Evolutionary conservation across 2,888 invertebrate genomes (phyloP).

Genomic region (Malachius bipustulatus): DNA sequence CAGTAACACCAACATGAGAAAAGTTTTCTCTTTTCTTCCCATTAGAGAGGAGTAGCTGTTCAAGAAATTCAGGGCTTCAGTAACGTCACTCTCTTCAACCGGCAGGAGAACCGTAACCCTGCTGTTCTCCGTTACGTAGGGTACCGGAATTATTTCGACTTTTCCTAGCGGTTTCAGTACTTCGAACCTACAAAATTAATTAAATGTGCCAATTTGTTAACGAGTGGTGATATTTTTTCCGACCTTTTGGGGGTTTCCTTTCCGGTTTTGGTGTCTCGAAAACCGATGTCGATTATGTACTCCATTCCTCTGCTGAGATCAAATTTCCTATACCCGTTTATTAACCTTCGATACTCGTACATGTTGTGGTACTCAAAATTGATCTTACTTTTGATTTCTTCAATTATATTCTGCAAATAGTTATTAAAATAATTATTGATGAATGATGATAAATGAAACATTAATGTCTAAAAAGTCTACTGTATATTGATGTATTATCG

Average conservation of each 20-base stretch:
- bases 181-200: slow-evolving; percentile 48
- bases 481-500: no score
- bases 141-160: slow-evolving; percentile 81
- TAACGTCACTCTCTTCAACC: slow-evolving; percentile 44
- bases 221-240: no score
- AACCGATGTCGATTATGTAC: slow-evolving; percentile 63
- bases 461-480: no score
- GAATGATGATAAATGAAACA: no score
- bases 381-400: slow-evolving; percentile 39
- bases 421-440: no score
- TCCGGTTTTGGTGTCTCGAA: slow-evolving; percentile 39
- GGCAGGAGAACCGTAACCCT: slow-evolving; percentile 67
- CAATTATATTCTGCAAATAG: slow-evolving; percentile 29
- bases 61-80: slow-evolving; percentile 54
- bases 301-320: slow-evolving; percentile 79
- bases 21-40: slow-evolving; percentile 66
- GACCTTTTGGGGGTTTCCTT: slow-evolving; percentile 43
- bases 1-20: slow-evolving; percentile 61
- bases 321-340: slow-evolving; percentile 65
- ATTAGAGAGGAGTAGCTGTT: slow-evolving; percentile 47
- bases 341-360: slow-evolving; percentile 43
- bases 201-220: slow-evolving; percentile 1
- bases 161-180: slow-evolving; percentile 74
- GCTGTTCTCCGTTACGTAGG: slow-evolving; percentile 91
- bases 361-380: slow-evolving; percentile 39